Base-by-base conservation (phyloP, 2,113 vertebrate genomes). In the Holacanthus passer region DNA sequence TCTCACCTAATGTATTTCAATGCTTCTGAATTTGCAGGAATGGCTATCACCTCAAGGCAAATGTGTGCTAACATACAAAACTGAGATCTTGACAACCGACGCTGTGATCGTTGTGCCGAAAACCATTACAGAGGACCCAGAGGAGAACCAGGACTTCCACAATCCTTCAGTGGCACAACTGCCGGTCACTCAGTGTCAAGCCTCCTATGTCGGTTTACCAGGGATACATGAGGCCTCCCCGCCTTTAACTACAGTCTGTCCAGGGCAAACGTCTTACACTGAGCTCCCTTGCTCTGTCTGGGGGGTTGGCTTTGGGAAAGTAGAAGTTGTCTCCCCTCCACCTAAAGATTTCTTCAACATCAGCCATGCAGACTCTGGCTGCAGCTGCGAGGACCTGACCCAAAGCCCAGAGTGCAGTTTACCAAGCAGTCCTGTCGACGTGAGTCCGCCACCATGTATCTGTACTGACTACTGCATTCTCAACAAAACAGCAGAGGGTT, bases 381-480 rank as follows among this genome's bases (percentile, higher is more conserved):
- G 85, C 77, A 86, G 68, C 73, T 82, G 37, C 22, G 76, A 89
- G 37, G 76, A 71, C 0, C 37, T 73, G 43, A 81, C 32, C 19
- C 35, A 64, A 27, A 92, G 81, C 63, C 59, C 76, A 12, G 89
- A 83, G 19, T 55, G 69, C 70, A 88, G 87, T 66, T 56, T 71
- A 55, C 81, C 81, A 0, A 56, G 5, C 79, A 86, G 84, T 47
- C 84, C 86, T 0, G 50, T 73, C 0, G 41, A 2, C 5, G 63
- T 53, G 13, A 20, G 2, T 8, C 22, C 55, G 0, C 60, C 71
- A 0, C 58, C 52, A 2, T 73, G 29, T 47, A 53, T 19, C 80
- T 62, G 68, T 2, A 67, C 0, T 1, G 85, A 89, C 68, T 92
- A 92, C 84, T 93, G 90, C 82, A 78, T 83, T 35, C 90, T 93